Evolutionary conservation across 2,888 invertebrate genomes (phyloP).

Genomic region (Caenorhabditis sp.): DNA sequence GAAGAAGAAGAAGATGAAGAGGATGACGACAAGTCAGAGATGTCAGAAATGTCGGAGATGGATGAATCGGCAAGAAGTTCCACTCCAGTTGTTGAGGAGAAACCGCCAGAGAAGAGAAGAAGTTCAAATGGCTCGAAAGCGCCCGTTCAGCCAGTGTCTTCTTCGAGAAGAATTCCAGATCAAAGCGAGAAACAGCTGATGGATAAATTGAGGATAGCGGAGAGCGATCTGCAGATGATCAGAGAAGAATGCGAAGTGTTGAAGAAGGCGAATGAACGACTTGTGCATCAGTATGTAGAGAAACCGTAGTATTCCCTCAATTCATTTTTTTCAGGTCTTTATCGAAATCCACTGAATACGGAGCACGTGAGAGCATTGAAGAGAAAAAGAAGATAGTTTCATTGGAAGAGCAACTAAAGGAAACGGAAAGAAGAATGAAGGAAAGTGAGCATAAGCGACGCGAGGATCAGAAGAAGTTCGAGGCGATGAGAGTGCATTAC

Average conservation of each 20-base stretch:
- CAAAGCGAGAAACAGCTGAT: constrained; percentile 43
- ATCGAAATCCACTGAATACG: constrained; percentile 59
- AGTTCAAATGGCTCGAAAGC: constrained; percentile 16
- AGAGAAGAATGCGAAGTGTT: constrained; percentile 73
- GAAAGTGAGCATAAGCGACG: constrained; percentile 56
- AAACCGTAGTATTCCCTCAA: constrained; percentile 41
- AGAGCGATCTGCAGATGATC: constrained; percentile 65
- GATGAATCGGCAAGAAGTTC: constrained; percentile 34
- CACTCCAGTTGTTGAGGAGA: constrained; percentile 33
- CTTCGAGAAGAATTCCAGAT: constrained; percentile 10
- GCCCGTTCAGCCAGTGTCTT: neutral
- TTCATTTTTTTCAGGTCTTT: constrained; percentile 53
- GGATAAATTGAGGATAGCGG: constrained; percentile 54
- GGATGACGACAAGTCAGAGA: constrained; percentile 27
- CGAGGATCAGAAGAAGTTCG: constrained; percentile 60
- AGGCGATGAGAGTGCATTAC: constrained; percentile 51
- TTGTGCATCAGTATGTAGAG: constrained; percentile 76
- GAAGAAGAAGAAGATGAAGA: constrained; percentile 31
- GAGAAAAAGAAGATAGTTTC: constrained; percentile 69
- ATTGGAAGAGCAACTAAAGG: constrained; percentile 67
- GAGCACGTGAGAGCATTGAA: constrained; percentile 64
- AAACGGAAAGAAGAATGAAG: constrained; percentile 55
- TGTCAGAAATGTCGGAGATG: constrained; percentile 49
- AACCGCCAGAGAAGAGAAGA: constrained; percentile 16
- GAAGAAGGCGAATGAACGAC: constrained; percentile 75